Conservation (phyloP, 2,113 vertebrate genomes). For the Sturnira hondurensis region DNA sequence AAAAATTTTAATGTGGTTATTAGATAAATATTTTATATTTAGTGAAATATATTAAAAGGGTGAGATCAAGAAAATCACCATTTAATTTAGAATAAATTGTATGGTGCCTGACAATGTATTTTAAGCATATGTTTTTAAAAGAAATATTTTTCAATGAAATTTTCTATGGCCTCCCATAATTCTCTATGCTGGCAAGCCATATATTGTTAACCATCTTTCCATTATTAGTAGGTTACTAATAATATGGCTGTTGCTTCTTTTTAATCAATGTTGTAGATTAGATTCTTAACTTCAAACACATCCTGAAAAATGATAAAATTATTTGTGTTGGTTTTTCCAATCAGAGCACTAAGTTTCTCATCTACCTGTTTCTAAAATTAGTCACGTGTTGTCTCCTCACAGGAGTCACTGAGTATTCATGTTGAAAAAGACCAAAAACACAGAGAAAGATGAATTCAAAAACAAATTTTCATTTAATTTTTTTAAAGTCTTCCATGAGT, state of each 20-base stretch:
- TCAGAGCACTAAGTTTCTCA: background rate
- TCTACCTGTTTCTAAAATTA: background rate
- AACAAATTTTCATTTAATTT: background rate
- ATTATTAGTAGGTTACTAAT: background rate
- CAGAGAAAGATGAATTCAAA: background rate
- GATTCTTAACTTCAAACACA: background rate
- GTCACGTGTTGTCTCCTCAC: background rate
- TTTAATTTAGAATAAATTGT: conserved; percentile 14
- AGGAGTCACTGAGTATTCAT: background rate
- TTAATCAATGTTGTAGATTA: background rate
- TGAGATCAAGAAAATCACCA: background rate
- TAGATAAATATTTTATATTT: background rate
- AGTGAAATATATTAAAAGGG: background rate
- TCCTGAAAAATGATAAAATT: background rate
- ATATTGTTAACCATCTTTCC: background rate
- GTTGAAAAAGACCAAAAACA: background rate
- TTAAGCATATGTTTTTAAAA: background rate
- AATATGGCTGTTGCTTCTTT: background rate
- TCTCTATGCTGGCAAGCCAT: background rate
- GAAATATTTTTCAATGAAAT: background rate
- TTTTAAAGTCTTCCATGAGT: background rate
- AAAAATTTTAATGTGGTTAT: background rate
- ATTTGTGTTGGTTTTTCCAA: background rate
- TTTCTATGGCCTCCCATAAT: background rate
- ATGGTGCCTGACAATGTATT: background rate